Evolutionary conservation across 2,888 invertebrate genomes (phyloP), one percentile per base, ranked within the genome.

Genomic region (Heteropelma amictum): DNA sequence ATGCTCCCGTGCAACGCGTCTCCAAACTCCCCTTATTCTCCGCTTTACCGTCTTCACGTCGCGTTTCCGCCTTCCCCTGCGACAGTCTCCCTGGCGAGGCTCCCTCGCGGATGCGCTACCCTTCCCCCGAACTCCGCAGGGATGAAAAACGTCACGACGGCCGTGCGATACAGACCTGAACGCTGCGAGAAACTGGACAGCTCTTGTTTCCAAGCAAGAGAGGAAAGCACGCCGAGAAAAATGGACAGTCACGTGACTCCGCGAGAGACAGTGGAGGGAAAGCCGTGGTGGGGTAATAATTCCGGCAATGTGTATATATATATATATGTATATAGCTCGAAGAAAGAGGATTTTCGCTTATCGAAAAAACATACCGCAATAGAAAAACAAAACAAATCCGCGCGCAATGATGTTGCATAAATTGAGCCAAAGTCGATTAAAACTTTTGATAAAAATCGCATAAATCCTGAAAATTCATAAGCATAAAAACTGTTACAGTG

Each of bases 41-140:
- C 23, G n/a, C 26, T 26, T 19, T 23, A n/a, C 3, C 6, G 5
- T 23, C n/a, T 47, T n/a, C n/a, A n/a, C n/a, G n/a, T n/a, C n/a
- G n/a, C n/a, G n/a, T 35, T 61, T 42, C 63, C 69, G 47, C 49
- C 65, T 73, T 60, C 35, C 51, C n/a, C 71, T 69, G 21, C 74
- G 67, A 67, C 78, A 79, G 58, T 77, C 78, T 74, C 51, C 68
- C 54, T 74, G 38, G 73, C 72, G 77, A 45, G 69, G 63, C 54
- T 35, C 42, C 21, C 23, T 1, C 35, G 72, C 64, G 61, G n/a
- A 7, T 35, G 74, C 74, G 63, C 73, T 53, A 51, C 45, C 53
- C n/a, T n/a, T n/a, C n/a, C n/a, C n/a, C n/a, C n/a, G n/a, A n/a
- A n/a, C n/a, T n/a, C 30, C 45, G 23, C 30, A 8, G 58, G 56